A percentile compares a stretch with the other conserved stretches of the same genome.
Evolutionary conservation across 2,113 vertebrate genomes (phyloP).

Genomic region (Psammodynastes pulverulentus): DNA sequence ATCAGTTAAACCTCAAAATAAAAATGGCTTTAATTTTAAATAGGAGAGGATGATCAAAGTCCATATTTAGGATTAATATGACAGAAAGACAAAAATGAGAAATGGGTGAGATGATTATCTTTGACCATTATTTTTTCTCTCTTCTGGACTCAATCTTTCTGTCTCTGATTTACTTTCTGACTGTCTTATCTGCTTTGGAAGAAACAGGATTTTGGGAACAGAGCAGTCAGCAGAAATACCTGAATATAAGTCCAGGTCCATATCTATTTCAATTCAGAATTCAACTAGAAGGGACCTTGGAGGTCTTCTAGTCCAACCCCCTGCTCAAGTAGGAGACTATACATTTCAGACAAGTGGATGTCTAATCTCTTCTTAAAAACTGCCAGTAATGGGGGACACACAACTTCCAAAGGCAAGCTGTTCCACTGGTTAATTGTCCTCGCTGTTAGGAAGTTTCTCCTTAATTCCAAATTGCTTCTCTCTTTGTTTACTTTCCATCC

Average conservation of each 20-base stretch:
- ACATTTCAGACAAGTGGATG: neutral
- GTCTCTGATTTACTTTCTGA: neutral
- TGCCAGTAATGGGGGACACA: neutral
- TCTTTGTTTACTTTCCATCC: too few species aligned
- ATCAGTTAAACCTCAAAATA: neutral
- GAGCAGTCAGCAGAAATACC: neutral
- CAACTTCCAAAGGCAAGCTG: neutral
- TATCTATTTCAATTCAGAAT: neutral
- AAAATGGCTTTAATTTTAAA: conserved; percentile 43
- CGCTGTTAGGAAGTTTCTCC: neutral
- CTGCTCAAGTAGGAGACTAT: neutral
- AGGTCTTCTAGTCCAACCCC: neutral
- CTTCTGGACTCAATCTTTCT: neutral
- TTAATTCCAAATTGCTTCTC: too few species aligned
- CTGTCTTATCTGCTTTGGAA: neutral
- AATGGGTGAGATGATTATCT: neutral
- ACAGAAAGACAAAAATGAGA: neutral
- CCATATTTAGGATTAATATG: neutral
- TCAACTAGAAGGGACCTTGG: neutral
- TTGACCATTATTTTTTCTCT: neutral
- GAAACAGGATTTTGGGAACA: neutral
- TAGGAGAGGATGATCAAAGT: neutral
- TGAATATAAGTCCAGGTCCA: neutral
- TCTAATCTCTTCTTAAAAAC: neutral
- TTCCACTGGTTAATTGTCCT: neutral